A percentile compares a stretch with the other conserved stretches of the same genome.
Conservation (phyloP, 1,140 invertebrate genomes). For the Portunus trituberculatus region DNA sequence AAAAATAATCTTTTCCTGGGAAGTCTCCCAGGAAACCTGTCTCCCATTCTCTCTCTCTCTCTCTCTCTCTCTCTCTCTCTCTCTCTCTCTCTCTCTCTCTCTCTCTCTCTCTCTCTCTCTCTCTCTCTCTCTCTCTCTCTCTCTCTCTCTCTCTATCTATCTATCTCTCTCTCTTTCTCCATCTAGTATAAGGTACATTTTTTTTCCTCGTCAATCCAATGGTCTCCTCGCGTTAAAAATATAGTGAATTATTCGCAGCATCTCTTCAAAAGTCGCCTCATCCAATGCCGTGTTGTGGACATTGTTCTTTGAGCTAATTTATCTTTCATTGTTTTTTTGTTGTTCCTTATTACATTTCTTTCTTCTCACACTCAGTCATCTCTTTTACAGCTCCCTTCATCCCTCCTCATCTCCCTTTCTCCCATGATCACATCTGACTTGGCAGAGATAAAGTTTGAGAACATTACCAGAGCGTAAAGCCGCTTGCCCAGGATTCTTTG, state of each 20-base stretch:
- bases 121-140: background rate
- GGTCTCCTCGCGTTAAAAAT: background rate
- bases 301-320: background rate
- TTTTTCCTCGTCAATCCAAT: background rate
- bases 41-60: background rate
- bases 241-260: background rate
- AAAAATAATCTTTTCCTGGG: constrained; percentile 48
- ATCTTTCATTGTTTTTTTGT: background rate
- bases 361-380: background rate
- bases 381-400: constrained; percentile 30
- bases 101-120: constrained; percentile 3
- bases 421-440: constrained; percentile 16
- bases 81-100: background rate
- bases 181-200: background rate
- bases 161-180: background rate
- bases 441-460: constrained; percentile 55
- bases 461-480: constrained; percentile 59
- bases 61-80: background rate
- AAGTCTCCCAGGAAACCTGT: background rate
- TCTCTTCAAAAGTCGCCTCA: background rate
- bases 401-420: constrained; percentile 30
- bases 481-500: constrained; percentile 55
- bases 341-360: background rate
- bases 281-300: background rate
- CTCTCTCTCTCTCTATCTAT: background rate